phyloP scores from a whole-genome alignment of 2,113 vertebrate genomes.

The Papio anubis region DNA sequence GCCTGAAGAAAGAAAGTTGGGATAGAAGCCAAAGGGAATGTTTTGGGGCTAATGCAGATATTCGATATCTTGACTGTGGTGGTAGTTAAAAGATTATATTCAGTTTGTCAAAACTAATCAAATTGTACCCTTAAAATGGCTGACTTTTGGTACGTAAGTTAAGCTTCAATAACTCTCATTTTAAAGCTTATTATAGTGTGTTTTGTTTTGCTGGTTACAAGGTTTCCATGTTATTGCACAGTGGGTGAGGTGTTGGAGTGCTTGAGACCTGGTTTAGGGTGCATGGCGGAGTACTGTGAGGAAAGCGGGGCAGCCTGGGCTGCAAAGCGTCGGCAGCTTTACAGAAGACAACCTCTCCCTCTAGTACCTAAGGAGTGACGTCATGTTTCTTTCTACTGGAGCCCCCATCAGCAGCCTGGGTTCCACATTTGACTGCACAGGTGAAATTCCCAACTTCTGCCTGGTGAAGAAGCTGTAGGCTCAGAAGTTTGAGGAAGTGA shows the following conservation, averaged over 20 bases:
- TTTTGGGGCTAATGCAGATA: not conserved
- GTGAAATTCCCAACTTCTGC: not conserved
- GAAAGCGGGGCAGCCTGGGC: not conserved
- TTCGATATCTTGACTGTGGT: not conserved
- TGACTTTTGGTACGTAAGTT: not conserved
- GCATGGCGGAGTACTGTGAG: accelerated
- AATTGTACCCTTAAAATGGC: not conserved
- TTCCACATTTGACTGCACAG: not conserved
- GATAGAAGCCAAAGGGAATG: not conserved
- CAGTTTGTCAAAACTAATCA: not conserved
- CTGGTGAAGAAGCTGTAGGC: not conserved
- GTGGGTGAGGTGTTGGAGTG: not conserved
- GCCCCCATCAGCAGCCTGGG: not conserved
- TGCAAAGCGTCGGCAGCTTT: not conserved
- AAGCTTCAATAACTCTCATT: not conserved
- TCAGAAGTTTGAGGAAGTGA: not conserved
- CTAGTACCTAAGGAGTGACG: no score
- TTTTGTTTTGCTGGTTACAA: not conserved
- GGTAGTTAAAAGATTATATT: not conserved
- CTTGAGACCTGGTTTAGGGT: not conserved
- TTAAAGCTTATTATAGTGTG: not conserved
- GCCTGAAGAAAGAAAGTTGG: not conserved
- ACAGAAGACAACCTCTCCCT: not conserved
- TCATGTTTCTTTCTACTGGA: not conserved
- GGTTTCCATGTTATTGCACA: not conserved